Base-by-base conservation (phyloP, 2,113 vertebrate species). In the Mirza zaza region DNA sequence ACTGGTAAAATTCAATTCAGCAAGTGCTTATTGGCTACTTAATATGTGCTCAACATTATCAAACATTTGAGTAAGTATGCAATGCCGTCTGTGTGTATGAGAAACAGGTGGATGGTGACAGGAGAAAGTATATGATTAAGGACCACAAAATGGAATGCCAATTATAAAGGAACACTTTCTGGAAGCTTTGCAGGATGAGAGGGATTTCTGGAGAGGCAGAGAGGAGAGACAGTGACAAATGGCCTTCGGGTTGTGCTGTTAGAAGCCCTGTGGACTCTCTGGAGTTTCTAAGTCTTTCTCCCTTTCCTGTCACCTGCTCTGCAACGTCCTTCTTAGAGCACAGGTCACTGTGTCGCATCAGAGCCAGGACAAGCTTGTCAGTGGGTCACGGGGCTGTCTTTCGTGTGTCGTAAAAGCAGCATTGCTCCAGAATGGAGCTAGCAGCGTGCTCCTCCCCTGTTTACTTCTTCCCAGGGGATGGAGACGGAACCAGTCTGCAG, bases 221-320 rank as follows among this genome's bases (percentile, higher is more conserved):
- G 48, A 90, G 50, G 59, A 77, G 18, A 87, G 84, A 84, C 29
- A 82, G 75, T 85, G 88, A 87, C 59, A 93, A 79, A 93, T 95
- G 77, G 82, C 77, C 48, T n/a, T 14, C 36, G 55, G 82, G 75
- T 29, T 90, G n/a, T 87, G 57, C 95, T 97, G 80, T 92, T 90
- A 82, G 96, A 95, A 70, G 67, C 94, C 94, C 42, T 57, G 59
- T 0, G 0, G 90, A 96, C 52, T 92, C 94, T 96, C 94, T 67
- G 84, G 93, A 94, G 95, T 96, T 92, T 97, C 73, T 98, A 97
- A 98, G 97, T 39, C 75, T 59, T 65, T 94, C 83, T 96, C 73
- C 55, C 75, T 81, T 61, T 87, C 81, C 32, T 67, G 75, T 42
- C 76, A 42, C 87, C 61, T 63, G 96, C 67, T 90, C 90, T 94